Evolutionary conservation across 2,888 invertebrate species (phyloP), one percentile per base, ranked within the genome.

Genomic region (Oscheius myriophilus): DNA sequence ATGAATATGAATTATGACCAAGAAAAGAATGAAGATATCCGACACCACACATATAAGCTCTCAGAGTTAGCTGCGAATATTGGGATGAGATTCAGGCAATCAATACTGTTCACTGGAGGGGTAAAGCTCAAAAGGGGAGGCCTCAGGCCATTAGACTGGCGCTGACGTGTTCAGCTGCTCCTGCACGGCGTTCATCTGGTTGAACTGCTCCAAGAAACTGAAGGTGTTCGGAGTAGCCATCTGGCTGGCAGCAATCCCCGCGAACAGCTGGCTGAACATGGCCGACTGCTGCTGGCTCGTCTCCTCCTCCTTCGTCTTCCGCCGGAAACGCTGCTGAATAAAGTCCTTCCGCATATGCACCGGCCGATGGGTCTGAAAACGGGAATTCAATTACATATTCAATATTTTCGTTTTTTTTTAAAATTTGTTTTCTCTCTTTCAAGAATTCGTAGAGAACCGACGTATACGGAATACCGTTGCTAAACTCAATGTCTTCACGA

Each of bases 291-390:
- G 62, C 16, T 49, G 41, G 9, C 54, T 25, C 41, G 69, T 70
- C 33, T 76, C 78, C 23, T 78, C 78, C 12, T 78, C 80, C 70
- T 79, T 80, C 51, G 76, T 79, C 55, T 80, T 79, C 51, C 84
- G 70, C 2, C 84, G 76, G 78, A 85, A 85, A 53, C 87, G 71
- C 69, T 85, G 85, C 58, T 86, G 86, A 49, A 86, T 86, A 70
- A 84, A 82, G 69, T 86, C 86, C 66, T 86, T 86, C 33, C 85
- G 69, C 85, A 86, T 86, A 68, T 84, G 83, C 16, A 83, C 84
- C 7, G 86, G 86, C 1, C 86, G 84, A 68, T 84, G 84, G 1
- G 84, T 84, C 86, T 86, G 77, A 51, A 84, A 81, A 23, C 16
- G 9, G 6, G 9, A n/a, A n/a, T 12, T n/a, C 33, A 51, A 51